phyloP scores from a whole-genome alignment of 2,888 invertebrate genomes.

The Hymenopus coronatus region DNA sequence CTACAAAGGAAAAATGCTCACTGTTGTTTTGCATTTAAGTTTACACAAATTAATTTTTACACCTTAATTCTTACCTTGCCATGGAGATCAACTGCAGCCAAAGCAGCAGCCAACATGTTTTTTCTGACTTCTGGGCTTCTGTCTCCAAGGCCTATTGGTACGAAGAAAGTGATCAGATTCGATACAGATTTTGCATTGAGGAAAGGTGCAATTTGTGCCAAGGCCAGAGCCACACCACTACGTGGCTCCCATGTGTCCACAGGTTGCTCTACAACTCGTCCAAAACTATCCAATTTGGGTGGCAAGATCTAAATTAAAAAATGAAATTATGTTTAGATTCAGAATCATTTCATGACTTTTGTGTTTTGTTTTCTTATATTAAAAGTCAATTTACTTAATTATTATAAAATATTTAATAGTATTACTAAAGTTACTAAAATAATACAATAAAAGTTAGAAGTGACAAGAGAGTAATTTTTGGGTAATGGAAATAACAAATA shows the following conservation, averaged over 20 bases:
- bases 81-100: conserved; percentile 86
- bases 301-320: conserved; percentile 64
- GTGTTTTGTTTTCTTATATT: background rate
- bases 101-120: conserved; percentile 92
- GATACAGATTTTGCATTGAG: conserved; percentile 67
- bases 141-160: conserved; percentile 83
- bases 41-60: too few species aligned
- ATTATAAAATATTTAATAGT: background rate
- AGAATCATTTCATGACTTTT: background rate
- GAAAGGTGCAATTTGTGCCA: conserved; percentile 75
- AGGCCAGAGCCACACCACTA: conserved; percentile 81
- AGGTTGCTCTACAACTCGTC: conserved; percentile 78
- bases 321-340: background rate
- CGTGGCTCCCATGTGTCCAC: conserved; percentile 90
- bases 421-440: too few species aligned
- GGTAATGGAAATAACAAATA: too few species aligned
- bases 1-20: too few species aligned
- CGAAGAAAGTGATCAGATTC: conserved; percentile 75
- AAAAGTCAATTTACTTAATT: background rate
- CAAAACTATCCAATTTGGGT: conserved; percentile 86
- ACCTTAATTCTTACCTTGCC: conserved; percentile 66
- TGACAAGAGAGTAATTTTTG: too few species aligned
- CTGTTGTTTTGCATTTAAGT: too few species aligned
- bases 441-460: too few species aligned
- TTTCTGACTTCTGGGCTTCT: conserved; percentile 69